phyloP scores from a whole-genome alignment of 1,140 invertebrate species.

The Calephelis virginiensis region DNA sequence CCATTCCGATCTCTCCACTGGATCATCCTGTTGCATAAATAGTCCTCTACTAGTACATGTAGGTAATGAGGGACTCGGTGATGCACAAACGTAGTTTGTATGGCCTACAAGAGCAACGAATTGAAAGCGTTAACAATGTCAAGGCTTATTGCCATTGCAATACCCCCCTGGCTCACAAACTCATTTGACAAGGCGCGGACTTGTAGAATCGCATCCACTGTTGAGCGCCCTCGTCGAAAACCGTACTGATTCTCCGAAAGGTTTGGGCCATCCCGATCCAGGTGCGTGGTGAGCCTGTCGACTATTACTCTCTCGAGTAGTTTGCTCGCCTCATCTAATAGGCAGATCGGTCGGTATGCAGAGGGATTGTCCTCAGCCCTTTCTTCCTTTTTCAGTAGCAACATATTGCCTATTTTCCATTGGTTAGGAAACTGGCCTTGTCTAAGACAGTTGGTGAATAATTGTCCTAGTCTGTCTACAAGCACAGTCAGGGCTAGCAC shows the following conservation, averaged over 20 bases:
- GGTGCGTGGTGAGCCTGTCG: not conserved
- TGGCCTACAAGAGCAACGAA: too few relatives aligned
- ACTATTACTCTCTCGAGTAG: conserved; percentile 22
- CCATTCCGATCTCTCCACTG: not conserved
- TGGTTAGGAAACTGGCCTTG: conserved; percentile 1
- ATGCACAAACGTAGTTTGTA: too few relatives aligned
- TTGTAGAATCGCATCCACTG: too few relatives aligned
- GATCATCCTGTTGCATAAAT: not conserved
- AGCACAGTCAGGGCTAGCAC: conserved; percentile 9
- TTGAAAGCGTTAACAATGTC: too few relatives aligned
- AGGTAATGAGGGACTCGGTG: not conserved
- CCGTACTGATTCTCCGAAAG: conserved; percentile 1
- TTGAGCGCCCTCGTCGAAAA: too few relatives aligned
- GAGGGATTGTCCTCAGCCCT: conserved; percentile 16
- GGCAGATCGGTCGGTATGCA: conserved; percentile 3
- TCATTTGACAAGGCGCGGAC: too few relatives aligned
- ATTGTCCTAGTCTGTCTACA: conserved; percentile 1
- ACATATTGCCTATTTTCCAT: conserved; percentile 18
- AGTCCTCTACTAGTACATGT: not conserved
- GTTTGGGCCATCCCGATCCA: conserved; percentile 1
- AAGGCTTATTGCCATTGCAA: not conserved
- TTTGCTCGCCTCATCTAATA: conserved; percentile 18
- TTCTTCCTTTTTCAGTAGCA: conserved; percentile 23
- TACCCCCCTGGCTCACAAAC: not conserved
- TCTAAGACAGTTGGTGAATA: conserved; percentile 23